Percentiles rank a stretch among this genome's conserved stretches.
phyloP scores from a whole-genome alignment of 2,888 invertebrate genomes.

The Torymus aiolomorphi region DNA sequence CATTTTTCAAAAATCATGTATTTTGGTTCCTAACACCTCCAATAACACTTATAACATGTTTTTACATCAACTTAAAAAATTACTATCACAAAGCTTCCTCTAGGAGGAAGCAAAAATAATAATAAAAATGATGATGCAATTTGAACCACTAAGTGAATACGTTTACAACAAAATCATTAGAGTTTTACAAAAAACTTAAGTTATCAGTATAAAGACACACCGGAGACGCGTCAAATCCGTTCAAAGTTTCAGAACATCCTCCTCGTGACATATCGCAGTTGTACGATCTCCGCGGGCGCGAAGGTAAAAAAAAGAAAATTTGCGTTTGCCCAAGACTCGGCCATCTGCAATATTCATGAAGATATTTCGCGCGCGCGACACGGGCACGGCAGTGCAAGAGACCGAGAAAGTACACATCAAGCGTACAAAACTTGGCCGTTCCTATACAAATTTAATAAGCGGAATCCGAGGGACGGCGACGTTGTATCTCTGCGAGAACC shows the following conservation, averaged over 20 bases:
- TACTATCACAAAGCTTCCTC: too few relatives aligned
- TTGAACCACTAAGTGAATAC: too few relatives aligned
- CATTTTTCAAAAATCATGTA: too few relatives aligned
- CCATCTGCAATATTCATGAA: slow-evolving; percentile 54
- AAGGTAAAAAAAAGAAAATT: slow-evolving; percentile 17
- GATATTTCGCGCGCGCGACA: slow-evolving; percentile 50
- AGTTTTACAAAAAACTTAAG: slow-evolving; percentile 17
- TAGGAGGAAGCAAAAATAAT: too few relatives aligned
- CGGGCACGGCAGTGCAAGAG: slow-evolving; percentile 33
- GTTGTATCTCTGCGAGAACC: too few relatives aligned
- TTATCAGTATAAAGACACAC: neutral
- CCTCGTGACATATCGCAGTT: slow-evolving; percentile 31
- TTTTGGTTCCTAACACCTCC: too few relatives aligned
- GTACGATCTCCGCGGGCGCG: slow-evolving; percentile 6
- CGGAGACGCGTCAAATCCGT: slow-evolving; percentile 22
- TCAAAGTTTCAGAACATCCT: slow-evolving; percentile 21
- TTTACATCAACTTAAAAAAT: too few relatives aligned
- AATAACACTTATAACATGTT: too few relatives aligned
- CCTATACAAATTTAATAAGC: slow-evolving; percentile 32
- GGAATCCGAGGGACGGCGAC: neutral
- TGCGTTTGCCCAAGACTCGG: neutral
- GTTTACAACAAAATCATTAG: neutral
- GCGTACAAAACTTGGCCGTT: slow-evolving; percentile 52
- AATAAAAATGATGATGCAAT: too few relatives aligned
- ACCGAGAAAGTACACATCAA: slow-evolving; percentile 44